phyloP scores from a whole-genome alignment of 2,113 vertebrate genomes.

The Natator depressus region DNA sequence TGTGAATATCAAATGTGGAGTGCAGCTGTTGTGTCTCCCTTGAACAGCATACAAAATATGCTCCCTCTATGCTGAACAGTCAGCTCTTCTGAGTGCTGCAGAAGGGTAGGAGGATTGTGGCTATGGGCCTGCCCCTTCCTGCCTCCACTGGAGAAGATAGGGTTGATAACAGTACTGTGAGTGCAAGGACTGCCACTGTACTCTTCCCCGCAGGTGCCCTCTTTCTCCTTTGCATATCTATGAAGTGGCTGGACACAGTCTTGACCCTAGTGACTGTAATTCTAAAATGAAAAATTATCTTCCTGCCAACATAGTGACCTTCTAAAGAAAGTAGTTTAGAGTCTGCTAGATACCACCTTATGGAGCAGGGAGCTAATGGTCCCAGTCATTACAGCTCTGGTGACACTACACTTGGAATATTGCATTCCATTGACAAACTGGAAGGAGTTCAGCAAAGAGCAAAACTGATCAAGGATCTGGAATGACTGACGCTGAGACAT shows the following conservation, averaged over 20 bases:
- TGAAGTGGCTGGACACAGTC: not conserved
- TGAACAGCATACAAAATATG: not conserved
- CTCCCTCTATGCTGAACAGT: too few relatives aligned
- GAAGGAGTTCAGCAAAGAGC: not conserved
- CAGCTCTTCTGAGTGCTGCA: not conserved
- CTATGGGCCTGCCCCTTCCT: not conserved
- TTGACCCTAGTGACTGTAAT: not conserved
- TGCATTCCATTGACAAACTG: not conserved
- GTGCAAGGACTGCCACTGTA: not conserved
- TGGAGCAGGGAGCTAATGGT: not conserved
- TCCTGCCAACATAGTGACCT: conserved; percentile 6
- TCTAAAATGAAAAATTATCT: not conserved
- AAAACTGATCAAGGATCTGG: not conserved
- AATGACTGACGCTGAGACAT: not conserved
- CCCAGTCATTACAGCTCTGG: not conserved
- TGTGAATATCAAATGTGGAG: not conserved
- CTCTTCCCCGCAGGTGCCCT: not conserved
- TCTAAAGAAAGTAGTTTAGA: not conserved
- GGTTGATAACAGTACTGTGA: not conserved
- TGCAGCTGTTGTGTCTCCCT: not conserved
- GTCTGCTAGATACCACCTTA: not conserved
- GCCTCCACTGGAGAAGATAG: not conserved
- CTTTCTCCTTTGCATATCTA: not conserved
- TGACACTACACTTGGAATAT: not conserved
- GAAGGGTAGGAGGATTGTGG: not conserved